Base-by-base conservation (phyloP, 1,140 invertebrate genomes). In the Leptopilina boulardi region DNA sequence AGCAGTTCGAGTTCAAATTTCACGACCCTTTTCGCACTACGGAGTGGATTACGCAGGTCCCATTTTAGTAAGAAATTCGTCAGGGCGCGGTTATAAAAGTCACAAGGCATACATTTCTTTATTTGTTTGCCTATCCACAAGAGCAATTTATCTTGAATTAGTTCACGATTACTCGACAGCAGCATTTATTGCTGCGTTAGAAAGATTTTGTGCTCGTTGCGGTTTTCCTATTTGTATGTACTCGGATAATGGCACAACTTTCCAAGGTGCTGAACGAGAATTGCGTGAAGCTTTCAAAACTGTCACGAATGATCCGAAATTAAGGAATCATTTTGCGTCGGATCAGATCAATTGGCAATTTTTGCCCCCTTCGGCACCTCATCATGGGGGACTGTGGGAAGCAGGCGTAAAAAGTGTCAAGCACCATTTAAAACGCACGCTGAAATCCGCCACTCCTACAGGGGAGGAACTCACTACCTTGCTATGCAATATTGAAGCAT, bases 21-120 rank as follows among this genome's bases (percentile, higher is more conserved):
- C 78, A 0, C 70, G 80, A n/a, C 86, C 88, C 8, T 91, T 92
- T 80, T 80, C 76, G 56, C 74, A 86, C n/a, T 79, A 76, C 3
- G 90, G 88, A 0, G 83, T 90, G 0, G 90, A 91, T 81, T 91
- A 83, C 77, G 86, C 84, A 4, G 91, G 90, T 6, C 86, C 86
- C n/a, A 82, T 90, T 34, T 18, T 66, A 18, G 74, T 91, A 86
- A 75, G 42, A 72, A 42, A 41, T 21, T 13, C 26, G n/a, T 47
- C 26, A 11, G 38, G 23, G 2, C 9, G 13, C 13, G 11, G 34
- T 42, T 4, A 42, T 13, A 42, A 4, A 42, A 11, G 41, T 42
- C 41, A 11, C 41, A 72, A 72, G 15, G 38, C 44, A 42, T 72
- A 72, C 13, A 26, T 72, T 15, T 41, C 71, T 3, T 3, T 72